Percentiles rank a stretch among this genome's conserved stretches.
These are phyloP conservation scores for Notiomystis cincta DNA, from an alignment of 2,113 vertebrate species.

Conservation along the genomic window DNA sequence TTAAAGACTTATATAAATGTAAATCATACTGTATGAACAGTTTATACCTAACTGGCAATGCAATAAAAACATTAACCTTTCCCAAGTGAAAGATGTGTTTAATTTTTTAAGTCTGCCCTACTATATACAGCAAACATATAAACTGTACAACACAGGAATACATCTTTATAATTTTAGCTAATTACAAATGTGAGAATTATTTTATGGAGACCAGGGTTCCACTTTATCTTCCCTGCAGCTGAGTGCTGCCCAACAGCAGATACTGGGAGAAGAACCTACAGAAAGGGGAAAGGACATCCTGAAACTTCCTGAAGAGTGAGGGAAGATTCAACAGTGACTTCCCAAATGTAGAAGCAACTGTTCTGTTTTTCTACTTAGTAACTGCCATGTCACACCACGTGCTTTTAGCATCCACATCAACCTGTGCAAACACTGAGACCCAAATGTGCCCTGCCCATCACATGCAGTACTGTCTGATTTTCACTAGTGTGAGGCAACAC, in stretches of 20 bases:
- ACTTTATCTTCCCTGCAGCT: background rate
- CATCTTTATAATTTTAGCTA: background rate
- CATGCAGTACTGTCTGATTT: background rate
- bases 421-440: background rate
- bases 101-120: background rate
- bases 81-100: background rate
- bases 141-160: background rate
- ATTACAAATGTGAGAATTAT: background rate
- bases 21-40: background rate
- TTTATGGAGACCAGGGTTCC: background rate
- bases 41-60: background rate
- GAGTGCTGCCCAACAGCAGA: background rate
- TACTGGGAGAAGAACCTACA: background rate
- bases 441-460: background rate
- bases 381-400: background rate
- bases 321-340: background rate
- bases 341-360: background rate
- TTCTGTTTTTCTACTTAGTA: background rate
- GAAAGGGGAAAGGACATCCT: background rate
- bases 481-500: background rate
- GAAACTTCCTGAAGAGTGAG: background rate
- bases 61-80: background rate
- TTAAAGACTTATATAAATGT: background rate
- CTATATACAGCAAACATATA: background rate
- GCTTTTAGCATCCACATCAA: background rate